Evolutionary conservation across 30 jellyfish, hydroid and myxozoan species (phyloP).

Genomic region (Mastigias papua): DNA sequence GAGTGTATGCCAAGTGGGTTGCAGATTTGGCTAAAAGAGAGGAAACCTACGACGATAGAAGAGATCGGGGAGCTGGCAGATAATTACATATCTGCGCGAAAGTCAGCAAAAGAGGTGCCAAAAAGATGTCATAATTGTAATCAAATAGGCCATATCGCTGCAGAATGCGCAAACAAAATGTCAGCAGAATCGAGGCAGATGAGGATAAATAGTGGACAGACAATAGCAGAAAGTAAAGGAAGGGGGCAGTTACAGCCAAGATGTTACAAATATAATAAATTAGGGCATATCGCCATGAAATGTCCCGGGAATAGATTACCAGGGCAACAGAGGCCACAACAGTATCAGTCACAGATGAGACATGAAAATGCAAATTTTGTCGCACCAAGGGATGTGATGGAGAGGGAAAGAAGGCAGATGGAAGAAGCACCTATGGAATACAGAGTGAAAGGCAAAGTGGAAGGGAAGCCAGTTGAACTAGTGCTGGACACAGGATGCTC

Average conservation of each 20-base stretch:
- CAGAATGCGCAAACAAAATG: background rate
- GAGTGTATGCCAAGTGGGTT: conserved; percentile 17
- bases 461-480: background rate
- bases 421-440: too few species aligned
- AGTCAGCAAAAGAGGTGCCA: background rate
- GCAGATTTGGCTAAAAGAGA: conserved; percentile 3
- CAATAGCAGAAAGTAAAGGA: background rate
- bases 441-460: too few species aligned
- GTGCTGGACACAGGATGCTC: background rate
- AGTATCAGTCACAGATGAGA: background rate
- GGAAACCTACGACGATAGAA: background rate
- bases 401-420: background rate
- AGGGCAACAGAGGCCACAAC: background rate
- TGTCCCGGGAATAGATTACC: background rate
- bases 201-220: background rate
- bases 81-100: background rate
- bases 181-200: background rate
- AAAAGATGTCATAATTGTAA: background rate
- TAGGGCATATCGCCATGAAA: background rate
- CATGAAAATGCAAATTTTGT: background rate
- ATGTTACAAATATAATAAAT: background rate
- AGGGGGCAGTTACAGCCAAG: background rate
- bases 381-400: background rate
- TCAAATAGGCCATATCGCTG: background rate
- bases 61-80: background rate